A percentile compares a stretch with the other conserved stretches of the same genome.
phyloP scores from a whole-genome alignment of 2,888 invertebrate species.

The Lasiommata megera region DNA sequence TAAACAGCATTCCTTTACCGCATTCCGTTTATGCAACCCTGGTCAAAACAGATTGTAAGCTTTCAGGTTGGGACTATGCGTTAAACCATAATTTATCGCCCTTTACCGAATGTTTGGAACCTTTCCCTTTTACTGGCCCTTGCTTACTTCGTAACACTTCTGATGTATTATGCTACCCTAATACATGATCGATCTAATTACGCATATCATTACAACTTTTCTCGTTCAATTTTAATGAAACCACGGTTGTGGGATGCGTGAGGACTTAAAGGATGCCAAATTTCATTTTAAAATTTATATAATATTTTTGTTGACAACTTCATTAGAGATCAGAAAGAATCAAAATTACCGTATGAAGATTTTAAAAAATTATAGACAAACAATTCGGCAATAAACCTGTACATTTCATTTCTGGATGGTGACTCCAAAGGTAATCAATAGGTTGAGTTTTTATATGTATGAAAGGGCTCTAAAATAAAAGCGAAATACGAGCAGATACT shows the following conservation, averaged over 20 bases:
- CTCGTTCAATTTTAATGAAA: background rate
- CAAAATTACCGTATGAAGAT: too few relatives aligned
- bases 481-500: background rate
- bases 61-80: conserved; percentile 81
- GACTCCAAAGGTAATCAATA: too few relatives aligned
- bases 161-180: conserved; percentile 61
- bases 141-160: conserved; percentile 31
- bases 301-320: too few relatives aligned
- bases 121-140: conserved; percentile 30
- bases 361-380: too few relatives aligned
- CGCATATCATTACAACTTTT: conserved; percentile 73
- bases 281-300: too few relatives aligned
- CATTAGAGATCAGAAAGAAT: too few relatives aligned
- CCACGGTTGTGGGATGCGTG: too few relatives aligned
- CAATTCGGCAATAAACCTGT: too few relatives aligned
- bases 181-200: conserved; percentile 79
- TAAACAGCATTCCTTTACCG: conserved; percentile 39
- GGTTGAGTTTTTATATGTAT: too few relatives aligned
- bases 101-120: background rate
- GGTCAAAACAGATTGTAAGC: conserved; percentile 82
- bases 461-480: background rate
- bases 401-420: too few relatives aligned
- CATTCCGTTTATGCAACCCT: conserved; percentile 48
- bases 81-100: background rate
- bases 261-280: too few relatives aligned